Base-by-base conservation (phyloP, 1,140 invertebrate species). In the Heliothis virescens region DNA sequence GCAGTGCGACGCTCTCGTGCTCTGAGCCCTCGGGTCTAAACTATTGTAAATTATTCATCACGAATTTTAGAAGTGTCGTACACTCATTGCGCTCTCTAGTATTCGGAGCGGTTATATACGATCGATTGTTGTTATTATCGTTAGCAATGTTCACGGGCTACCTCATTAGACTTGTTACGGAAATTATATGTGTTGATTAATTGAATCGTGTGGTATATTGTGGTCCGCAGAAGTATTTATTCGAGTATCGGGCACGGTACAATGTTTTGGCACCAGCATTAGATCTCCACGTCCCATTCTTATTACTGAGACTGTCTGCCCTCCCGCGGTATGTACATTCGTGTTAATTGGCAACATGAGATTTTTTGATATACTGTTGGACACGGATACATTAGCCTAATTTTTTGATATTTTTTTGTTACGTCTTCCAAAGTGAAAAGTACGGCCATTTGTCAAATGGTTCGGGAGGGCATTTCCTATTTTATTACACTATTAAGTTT, bases 401-500 rank as follows among this genome's bases (percentile, higher is more conserved):
- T 80, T 83, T 80, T 78, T 81, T 83, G 76, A 69, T 78, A 75
- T 86, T 87, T 88, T 87, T 91, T 88, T 84, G 83, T 92, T 90
- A 83, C 83, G 92, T 94, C 92, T 94, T 94, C 92, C 92, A 94
- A 71, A 92, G 83, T 83, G 79, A 80, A 82, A 63, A 59, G 83
- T 85, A 86, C 81, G 85, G 84, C 89, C 91, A 86, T 92, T 90
- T 87, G 83, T 84, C 82, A 83, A 85, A 52, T 26, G 83, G 59
- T 59, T 74, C 82, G 89, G 91, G 91, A 87, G 91, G 91, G 91
- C 90, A 85, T 91, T 92, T 92, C 91, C 91, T 93, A 92, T 90
- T 87, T 80, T 89, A 87, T 86, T 90, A 92, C 86, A 89, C 86
- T 90, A 90, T 90, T 92, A 92, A 92, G 90, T 90, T 92, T 90